Percentiles rank a stretch among this genome's conserved stretches.
Evolutionary conservation across 2,888 invertebrate genomes (phyloP).

Genomic region (Hyposoter didymator): DNA sequence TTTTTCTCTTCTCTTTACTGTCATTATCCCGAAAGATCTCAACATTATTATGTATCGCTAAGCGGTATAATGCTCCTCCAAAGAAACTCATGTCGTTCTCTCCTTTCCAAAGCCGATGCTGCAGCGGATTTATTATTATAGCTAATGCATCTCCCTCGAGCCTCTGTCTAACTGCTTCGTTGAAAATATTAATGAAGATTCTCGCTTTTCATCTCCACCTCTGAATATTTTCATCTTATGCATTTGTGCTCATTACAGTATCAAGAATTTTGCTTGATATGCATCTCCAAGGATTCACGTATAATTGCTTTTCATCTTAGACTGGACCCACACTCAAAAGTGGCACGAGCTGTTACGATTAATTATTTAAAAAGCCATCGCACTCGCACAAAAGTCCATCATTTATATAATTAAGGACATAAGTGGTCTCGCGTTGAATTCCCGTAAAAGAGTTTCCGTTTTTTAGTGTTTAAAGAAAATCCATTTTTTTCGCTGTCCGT

Average conservation of each 20-base stretch:
- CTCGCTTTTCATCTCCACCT: neutral
- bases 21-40: slow-evolving; percentile 8
- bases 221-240: neutral
- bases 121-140: neutral
- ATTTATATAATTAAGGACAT: neutral
- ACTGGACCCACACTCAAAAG: neutral
- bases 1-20: neutral
- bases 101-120: slow-evolving; percentile 4
- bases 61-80: slow-evolving; percentile 1
- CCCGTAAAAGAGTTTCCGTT: neutral
- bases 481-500: neutral
- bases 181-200: neutral
- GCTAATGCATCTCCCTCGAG: slow-evolving; percentile 1
- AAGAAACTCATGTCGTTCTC: slow-evolving; percentile 16
- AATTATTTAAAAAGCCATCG: neutral
- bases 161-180: neutral
- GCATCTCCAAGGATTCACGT: neutral
- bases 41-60: slow-evolving; percentile 22
- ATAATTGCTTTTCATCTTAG: neutral
- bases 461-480: neutral
- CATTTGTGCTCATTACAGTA: too few species aligned
- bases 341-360: neutral
- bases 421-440: neutral
- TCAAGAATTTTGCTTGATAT: too few species aligned
- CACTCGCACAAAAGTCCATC: neutral